Evolutionary conservation across 2,888 invertebrate genomes (phyloP).

Genomic region (Auanema freiburgensis): DNA sequence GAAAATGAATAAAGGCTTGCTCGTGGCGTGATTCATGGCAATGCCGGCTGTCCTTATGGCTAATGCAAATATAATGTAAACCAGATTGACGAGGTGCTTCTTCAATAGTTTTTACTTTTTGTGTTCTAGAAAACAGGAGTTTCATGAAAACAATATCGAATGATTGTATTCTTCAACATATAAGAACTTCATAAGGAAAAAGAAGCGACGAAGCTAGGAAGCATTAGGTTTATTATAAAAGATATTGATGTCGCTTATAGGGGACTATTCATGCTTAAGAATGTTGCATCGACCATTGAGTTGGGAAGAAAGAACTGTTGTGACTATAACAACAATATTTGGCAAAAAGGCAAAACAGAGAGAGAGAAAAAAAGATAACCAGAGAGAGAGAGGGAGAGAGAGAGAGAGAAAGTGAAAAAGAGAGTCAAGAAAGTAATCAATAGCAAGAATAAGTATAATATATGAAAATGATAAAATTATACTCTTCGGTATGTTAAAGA

Average conservation of each 20-base stretch:
- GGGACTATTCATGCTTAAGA: neutral
- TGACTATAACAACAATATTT: neutral
- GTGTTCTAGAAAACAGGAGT: slow-evolving; percentile 12
- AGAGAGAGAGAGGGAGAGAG: slow-evolving; percentile 11
- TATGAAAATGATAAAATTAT: neutral
- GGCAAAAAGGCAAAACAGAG: neutral
- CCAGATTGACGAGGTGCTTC: slow-evolving; percentile 9
- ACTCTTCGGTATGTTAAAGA: too few relatives aligned
- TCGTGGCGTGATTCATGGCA: slow-evolving; percentile 8
- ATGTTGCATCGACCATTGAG: too few relatives aligned
- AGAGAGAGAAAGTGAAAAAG: slow-evolving; percentile 1
- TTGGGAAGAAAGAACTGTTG: neutral
- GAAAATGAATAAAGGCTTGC: neutral
- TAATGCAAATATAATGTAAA: slow-evolving; percentile 11
- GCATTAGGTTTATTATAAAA: too few relatives aligned
- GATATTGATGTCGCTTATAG: neutral
- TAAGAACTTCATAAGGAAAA: too few relatives aligned
- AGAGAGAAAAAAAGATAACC: neutral
- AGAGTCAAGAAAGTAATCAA: slow-evolving; percentile 1
- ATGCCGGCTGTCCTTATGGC: slow-evolving; percentile 15
- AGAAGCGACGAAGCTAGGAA: too few relatives aligned
- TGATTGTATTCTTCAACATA: neutral
- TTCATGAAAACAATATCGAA: neutral
- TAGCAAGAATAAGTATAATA: neutral
- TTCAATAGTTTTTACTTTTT: slow-evolving; percentile 9